These are phyloP conservation scores for Phalacrocorax pelagicus DNA, from an alignment of 2,113 vertebrate species.

Conservation along the genomic window DNA sequence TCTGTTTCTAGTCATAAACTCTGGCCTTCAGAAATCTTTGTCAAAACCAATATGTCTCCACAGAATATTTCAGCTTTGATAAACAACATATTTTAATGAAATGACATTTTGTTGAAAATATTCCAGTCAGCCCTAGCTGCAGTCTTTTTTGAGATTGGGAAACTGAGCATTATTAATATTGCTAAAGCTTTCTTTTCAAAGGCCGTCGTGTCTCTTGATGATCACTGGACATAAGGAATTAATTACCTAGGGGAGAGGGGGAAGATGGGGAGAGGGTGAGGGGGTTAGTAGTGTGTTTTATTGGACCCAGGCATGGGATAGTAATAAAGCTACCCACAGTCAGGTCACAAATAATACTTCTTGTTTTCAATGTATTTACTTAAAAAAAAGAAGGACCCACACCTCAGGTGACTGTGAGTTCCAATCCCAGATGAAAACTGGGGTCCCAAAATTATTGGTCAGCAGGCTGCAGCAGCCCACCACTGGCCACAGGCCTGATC, in stretches of 20 bases:
- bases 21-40: neutral
- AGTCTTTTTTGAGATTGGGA: neutral
- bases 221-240: neutral
- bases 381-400: neutral
- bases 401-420: neutral
- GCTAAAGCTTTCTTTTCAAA: constrained; percentile 44
- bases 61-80: neutral
- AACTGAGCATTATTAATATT: constrained; percentile 26
- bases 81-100: neutral
- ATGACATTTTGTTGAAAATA: neutral
- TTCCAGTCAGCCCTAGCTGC: neutral
- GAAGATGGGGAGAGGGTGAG: neutral
- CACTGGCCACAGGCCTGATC: neutral
- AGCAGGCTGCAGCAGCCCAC: neutral
- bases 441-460: neutral
- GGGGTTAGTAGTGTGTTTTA: neutral
- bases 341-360: neutral
- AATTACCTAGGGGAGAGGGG: neutral
- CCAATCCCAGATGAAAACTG: neutral
- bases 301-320: neutral
- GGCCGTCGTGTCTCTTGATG: neutral
- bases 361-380: neutral
- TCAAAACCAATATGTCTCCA: neutral
- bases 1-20: neutral
- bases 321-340: neutral